Conservation (phyloP, 2,888 invertebrate genomes). For the Argynnis bischoffii region DNA sequence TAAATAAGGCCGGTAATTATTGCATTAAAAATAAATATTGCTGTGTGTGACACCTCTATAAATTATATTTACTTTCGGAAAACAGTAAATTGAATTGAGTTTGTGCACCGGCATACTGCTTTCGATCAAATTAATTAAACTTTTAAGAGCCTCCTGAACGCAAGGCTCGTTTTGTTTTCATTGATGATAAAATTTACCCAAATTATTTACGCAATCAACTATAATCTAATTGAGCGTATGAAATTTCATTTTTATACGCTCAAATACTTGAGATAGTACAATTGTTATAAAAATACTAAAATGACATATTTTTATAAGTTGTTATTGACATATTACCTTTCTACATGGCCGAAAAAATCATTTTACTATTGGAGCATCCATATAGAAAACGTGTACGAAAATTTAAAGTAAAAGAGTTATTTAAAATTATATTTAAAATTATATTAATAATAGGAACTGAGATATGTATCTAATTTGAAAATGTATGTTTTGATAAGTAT, state of each 20-base stretch:
- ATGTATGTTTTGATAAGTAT: no score
- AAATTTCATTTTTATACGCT: conserved; percentile 8
- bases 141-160: conserved; percentile 48
- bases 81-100: conserved; percentile 65
- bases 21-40: conserved; percentile 31
- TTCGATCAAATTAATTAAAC: conserved; percentile 62
- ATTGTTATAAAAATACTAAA: neutral
- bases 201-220: conserved; percentile 36
- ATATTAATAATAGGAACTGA: no score
- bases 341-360: no score
- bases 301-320: no score
- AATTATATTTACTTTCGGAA: conserved; percentile 55
- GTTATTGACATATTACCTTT: no score
- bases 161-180: conserved; percentile 54
- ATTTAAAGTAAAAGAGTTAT: no score
- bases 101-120: conserved; percentile 51
- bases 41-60: conserved; percentile 25
- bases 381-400: no score
- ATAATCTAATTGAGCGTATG: neutral
- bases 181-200: conserved; percentile 55
- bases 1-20: conserved; percentile 23
- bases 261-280: neutral
- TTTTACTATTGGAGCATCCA: no score
- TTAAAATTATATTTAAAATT: no score
- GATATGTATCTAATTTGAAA: no score